Conservation (phyloP, 2,113 vertebrate genomes). For the Lates calcarifer region DNA sequence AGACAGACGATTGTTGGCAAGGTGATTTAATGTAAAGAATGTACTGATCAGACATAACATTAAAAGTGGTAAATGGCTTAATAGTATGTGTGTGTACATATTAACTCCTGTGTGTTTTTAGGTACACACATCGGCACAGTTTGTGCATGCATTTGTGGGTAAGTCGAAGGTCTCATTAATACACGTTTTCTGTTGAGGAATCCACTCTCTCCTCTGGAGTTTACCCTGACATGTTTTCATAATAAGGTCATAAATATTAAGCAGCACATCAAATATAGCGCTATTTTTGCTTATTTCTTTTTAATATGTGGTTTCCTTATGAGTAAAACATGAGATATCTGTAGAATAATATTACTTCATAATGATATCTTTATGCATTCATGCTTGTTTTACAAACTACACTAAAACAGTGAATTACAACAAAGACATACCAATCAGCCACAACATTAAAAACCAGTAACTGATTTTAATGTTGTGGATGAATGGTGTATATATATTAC, state of each 20-base stretch:
- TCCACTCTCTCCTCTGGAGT: background rate
- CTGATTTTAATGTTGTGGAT: too few relatives aligned
- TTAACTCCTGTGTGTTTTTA: background rate
- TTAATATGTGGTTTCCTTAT: constrained; percentile 34
- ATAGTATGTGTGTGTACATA: background rate
- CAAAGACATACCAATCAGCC: too few relatives aligned
- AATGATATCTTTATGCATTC: too few relatives aligned
- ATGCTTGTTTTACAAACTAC: too few relatives aligned
- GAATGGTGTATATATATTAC: too few relatives aligned
- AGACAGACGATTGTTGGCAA: background rate
- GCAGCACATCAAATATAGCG: constrained; percentile 31
- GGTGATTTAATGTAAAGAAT: constrained; percentile 2
- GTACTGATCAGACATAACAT: too few relatives aligned
- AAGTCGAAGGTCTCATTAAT: constrained; percentile 2
- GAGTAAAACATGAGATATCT: constrained; percentile 66
- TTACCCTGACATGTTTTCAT: constrained; percentile 28
- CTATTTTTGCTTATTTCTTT: constrained; percentile 46
- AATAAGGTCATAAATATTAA: constrained; percentile 33
- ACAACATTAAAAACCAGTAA: too few relatives aligned
- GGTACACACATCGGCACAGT: background rate
- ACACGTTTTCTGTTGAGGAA: background rate
- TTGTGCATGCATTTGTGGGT: background rate
- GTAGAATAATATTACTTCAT: too few relatives aligned
- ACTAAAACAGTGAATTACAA: too few relatives aligned
- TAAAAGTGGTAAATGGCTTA: too few relatives aligned